phyloP scores from a whole-genome alignment of 2,797 vertebrate species.

The Toxotes lorentzi region DNA sequence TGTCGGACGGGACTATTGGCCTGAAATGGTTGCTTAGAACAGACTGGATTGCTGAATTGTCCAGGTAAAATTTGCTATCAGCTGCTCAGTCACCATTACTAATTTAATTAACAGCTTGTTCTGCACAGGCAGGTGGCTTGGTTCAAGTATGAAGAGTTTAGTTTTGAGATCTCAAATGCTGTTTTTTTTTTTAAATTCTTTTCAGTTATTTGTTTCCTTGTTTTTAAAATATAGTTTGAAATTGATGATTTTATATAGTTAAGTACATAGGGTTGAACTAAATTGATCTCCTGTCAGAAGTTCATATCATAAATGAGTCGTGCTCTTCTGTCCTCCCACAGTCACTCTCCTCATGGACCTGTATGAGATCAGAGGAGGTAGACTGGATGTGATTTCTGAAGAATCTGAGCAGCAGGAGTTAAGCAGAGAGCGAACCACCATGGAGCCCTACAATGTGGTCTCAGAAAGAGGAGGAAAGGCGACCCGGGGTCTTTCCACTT shows the following conservation, averaged over 20 bases:
- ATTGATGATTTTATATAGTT: not conserved
- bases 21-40: slow-evolving; percentile 46
- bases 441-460: slow-evolving; percentile 54
- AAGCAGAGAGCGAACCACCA: slow-evolving; percentile 43
- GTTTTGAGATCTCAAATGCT: not conserved
- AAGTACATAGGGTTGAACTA: not conserved
- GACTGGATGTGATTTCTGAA: slow-evolving; percentile 85
- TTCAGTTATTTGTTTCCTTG: not conserved
- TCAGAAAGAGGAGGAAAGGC: slow-evolving; percentile 39
- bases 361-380: slow-evolving; percentile 84
- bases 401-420: slow-evolving; percentile 76
- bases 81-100: not conserved
- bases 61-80: slow-evolving; percentile 61
- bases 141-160: not conserved
- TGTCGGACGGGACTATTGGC: slow-evolving; percentile 63
- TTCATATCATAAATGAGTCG: not conserved
- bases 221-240: not conserved
- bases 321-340: slow-evolving; percentile 17
- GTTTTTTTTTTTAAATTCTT: too few species aligned
- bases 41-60: slow-evolving; percentile 36
- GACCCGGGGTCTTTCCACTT: slow-evolving; percentile 36
- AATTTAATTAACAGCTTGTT: not conserved
- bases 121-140: not conserved
- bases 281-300: not conserved
- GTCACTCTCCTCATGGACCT: slow-evolving; percentile 81